Evolutionary conservation across 2,113 vertebrate species (phyloP), one percentile per base, ranked within the genome.

Genomic region (Cyanoramphus novaezelandiae): DNA sequence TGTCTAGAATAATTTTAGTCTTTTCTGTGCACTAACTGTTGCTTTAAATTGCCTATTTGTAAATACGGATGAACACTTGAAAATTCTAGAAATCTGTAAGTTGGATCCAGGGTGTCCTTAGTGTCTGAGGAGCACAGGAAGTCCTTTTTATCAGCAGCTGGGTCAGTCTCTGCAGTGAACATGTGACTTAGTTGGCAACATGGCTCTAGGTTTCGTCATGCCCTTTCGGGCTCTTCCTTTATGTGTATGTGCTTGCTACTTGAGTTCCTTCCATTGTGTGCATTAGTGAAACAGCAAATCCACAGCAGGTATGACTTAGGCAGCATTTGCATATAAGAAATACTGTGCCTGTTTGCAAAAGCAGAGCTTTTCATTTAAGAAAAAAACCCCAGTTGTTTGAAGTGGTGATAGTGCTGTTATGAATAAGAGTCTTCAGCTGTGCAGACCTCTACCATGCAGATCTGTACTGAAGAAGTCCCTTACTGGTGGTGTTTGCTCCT

Each of bases 211-310:
- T 68, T 79, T n/a, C 84, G 50, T 49, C 46, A 12, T 65, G 21
- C 35, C 28, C 3, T 77, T 80, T 88, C 39, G 83, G n/a, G 6
- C 49, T 90, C 63, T 67, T 77, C 17, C 11, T 52, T 60, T 29
- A 5, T 29, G 5, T 0, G 0, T 31, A 5, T 14, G 33, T 2
- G 0, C 16, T 82, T 47, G 39, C 52, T 65, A 3, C 70, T 85
- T 3, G 2, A 62, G 23, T n/a, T 86, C 39, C 28, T 86, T 33
- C 29, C 2, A 0, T 49, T 37, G 44, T 19, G 37, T 62, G 9
- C 33, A 2, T 50, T 69, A 53, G 13, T 49, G 72, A 50, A 70
- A 8, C 43, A 57, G 37, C 64, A 92, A 29, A 67, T 70, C 44
- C 15, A 2, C 1, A 23, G 24, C 60, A 71, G 19, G 29, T 28